Evolutionary conservation across 2,797 vertebrate genomes (phyloP).

Genomic region (Rhabdomys pumilio): DNA sequence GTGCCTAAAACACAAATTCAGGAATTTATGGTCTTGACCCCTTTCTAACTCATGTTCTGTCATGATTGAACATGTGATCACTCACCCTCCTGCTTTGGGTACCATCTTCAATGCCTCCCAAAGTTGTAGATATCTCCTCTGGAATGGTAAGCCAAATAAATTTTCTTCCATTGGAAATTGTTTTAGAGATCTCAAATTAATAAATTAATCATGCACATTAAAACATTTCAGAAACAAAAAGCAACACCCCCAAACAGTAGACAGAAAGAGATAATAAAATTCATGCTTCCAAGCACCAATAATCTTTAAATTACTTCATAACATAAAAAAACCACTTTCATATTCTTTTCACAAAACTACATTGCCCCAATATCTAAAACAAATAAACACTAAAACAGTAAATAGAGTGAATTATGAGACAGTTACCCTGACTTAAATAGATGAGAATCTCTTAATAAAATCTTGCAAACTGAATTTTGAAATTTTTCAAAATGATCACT

Average conservation of each 20-base stretch:
- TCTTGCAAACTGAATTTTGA: not conserved
- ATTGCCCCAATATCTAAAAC: not conserved
- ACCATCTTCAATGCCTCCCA: not conserved
- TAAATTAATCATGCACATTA: not conserved
- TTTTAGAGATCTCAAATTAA: not conserved
- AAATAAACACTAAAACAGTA: not conserved
- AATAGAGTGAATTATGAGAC: not conserved
- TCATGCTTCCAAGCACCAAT: not conserved
- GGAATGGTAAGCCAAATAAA: not conserved
- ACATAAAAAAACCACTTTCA: not conserved
- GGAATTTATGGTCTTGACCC: not conserved
- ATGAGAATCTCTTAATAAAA: not conserved
- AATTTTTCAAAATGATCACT: not conserved
- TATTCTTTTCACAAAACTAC: not conserved
- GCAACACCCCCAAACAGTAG: too few species aligned
- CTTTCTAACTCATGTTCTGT: not conserved
- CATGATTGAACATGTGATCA: not conserved
- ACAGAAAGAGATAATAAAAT: not conserved
- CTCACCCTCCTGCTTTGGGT: not conserved
- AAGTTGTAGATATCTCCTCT: too few species aligned
- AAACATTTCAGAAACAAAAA: not conserved
- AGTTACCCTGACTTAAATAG: not conserved
- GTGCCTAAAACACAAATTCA: not conserved
- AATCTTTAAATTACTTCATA: not conserved
- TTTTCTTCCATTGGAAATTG: not conserved